These are phyloP conservation scores for Himalopsyche phryganea DNA, from an alignment of 1,140 invertebrate species.

Conservation along the genomic window DNA sequence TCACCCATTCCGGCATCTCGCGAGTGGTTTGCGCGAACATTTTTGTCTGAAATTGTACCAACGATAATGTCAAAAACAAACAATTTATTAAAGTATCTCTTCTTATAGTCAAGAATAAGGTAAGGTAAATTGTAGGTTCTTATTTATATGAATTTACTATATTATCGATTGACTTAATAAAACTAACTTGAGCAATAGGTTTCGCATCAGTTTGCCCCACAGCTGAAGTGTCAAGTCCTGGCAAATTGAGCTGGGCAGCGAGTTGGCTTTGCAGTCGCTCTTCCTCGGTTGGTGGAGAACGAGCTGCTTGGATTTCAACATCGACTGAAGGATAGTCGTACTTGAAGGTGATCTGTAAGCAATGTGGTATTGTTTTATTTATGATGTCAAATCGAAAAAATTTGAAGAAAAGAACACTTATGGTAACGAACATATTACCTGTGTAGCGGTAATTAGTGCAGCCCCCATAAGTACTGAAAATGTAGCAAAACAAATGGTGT, in stretches of 20 bases:
- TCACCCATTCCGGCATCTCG: conserved; percentile 89
- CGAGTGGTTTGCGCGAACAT: conserved; percentile 91
- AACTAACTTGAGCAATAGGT: conserved; percentile 41
- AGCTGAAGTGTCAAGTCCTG: conserved; percentile 67
- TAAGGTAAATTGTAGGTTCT: no score
- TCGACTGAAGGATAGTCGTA: conserved; percentile 58
- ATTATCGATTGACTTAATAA: no score
- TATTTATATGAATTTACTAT: no score
- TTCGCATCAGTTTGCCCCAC: conserved; percentile 42
- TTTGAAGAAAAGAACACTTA: no score
- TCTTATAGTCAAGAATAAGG: no score
- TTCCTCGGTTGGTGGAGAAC: conserved; percentile 56
- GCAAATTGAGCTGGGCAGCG: conserved; percentile 75
- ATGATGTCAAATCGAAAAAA: no score
- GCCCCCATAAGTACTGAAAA: conserved; percentile 96
- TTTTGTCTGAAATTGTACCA: conserved; percentile 64
- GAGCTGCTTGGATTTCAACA: conserved; percentile 37
- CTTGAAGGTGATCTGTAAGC: conserved; percentile 70
- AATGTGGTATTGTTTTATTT: no score
- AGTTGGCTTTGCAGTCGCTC: conserved; percentile 76
- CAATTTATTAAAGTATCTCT: no score
- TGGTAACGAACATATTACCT: conserved; percentile 45
- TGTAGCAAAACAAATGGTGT: conserved; percentile 97
- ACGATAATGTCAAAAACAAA: no score
- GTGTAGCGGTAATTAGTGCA: conserved; percentile 88